A percentile compares a stretch with the other conserved stretches of the same genome.
These are phyloP conservation scores for Syngnathus floridae DNA, from an alignment of 2,113 vertebrate genomes.

Conservation along the genomic window DNA sequence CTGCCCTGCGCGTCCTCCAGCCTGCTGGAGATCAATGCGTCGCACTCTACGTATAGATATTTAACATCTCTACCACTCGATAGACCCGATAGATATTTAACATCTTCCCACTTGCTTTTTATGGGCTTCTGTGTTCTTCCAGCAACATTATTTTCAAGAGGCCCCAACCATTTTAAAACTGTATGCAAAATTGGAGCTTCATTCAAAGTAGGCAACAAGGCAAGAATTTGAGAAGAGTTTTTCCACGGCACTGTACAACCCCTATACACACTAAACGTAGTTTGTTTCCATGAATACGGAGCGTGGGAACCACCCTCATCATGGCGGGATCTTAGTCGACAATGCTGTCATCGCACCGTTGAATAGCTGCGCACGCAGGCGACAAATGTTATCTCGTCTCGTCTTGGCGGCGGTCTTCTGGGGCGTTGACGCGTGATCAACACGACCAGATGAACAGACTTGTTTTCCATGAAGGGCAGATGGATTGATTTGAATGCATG, in stretches of 20 bases:
- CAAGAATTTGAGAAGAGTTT: too few relatives aligned
- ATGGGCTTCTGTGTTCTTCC: slow-evolving; percentile 12
- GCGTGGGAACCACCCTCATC: slow-evolving; percentile 4
- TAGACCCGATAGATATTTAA: too few relatives aligned
- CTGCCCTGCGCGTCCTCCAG: slow-evolving; percentile 1
- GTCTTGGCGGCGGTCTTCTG: slow-evolving; percentile 36
- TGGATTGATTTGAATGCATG: slow-evolving; percentile 18
- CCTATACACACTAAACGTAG: not conserved
- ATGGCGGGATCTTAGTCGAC: slow-evolving; percentile 14
- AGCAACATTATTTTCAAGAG: slow-evolving; percentile 50
- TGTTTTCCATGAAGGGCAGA: slow-evolving; percentile 12
- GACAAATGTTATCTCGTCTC: slow-evolving; percentile 42
- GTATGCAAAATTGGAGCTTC: not conserved
- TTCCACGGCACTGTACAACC: not conserved
- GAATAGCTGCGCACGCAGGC: not conserved
- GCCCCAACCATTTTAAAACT: slow-evolving; percentile 19
- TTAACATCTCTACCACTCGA: slow-evolving; percentile 26
- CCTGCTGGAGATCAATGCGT: slow-evolving; percentile 27
- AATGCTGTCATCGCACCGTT: slow-evolving; percentile 15
- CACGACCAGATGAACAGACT: slow-evolving; percentile 18
- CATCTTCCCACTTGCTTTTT: slow-evolving; percentile 13
- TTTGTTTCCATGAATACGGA: not conserved
- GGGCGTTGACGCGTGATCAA: slow-evolving; percentile 23
- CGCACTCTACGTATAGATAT: slow-evolving; percentile 15
- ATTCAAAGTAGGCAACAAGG: too few relatives aligned